These are phyloP conservation scores for Campylomormyrus numenius DNA, from an alignment of 2,113 vertebrate genomes.

Conservation along the genomic window DNA sequence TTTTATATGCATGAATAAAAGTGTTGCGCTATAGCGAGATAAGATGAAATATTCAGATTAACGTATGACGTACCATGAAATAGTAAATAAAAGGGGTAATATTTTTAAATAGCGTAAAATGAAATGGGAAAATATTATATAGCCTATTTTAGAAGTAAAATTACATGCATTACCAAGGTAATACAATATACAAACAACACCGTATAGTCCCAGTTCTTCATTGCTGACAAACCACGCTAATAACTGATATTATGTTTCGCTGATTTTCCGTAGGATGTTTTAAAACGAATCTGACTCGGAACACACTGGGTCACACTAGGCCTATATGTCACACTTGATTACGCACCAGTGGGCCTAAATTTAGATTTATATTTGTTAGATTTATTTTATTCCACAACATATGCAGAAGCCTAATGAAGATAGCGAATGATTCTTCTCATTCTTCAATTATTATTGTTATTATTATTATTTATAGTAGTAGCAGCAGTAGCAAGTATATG, in stretches of 20 bases:
- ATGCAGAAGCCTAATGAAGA: neutral
- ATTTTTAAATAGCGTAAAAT: neutral
- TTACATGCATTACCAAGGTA: neutral
- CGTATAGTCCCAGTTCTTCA: neutral
- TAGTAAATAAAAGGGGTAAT: neutral
- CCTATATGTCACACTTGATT: neutral
- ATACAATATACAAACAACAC: neutral
- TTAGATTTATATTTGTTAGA: neutral
- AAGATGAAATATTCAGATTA: neutral
- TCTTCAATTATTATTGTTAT: neutral
- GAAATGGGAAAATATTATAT: neutral
- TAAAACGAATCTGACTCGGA: neutral
- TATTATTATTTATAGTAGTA: neutral
- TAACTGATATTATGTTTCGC: neutral
- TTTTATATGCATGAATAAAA: neutral
- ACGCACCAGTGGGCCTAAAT: neutral
- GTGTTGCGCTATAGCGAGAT: neutral
- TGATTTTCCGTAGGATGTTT: neutral
- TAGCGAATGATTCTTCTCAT: neutral
- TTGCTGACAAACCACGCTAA: neutral
- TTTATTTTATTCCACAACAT: neutral
- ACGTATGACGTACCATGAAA: neutral
- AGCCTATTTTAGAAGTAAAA: neutral
- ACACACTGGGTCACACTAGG: neutral
- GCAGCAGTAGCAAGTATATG: neutral